A percentile compares a stretch with the other conserved stretches of the same genome.
Evolutionary conservation across 2,888 invertebrate genomes (phyloP).

Genomic region (Ichneumoninae sp.): DNA sequence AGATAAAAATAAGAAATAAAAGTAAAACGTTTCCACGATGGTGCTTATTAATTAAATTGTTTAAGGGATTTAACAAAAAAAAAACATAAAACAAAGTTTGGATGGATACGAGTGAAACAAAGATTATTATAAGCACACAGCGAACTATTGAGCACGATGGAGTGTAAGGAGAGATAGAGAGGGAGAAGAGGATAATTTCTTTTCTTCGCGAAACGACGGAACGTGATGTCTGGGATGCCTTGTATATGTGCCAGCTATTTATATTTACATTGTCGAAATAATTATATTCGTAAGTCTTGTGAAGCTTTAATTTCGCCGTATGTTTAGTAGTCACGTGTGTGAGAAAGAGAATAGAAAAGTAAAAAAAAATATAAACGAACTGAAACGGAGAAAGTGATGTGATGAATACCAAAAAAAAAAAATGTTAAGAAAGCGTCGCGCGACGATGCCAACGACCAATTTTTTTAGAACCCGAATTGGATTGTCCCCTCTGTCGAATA

Average conservation of each 20-base stretch:
- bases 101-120: slow-evolving; percentile 48
- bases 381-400: slow-evolving; percentile 54
- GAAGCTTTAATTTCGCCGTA: slow-evolving; percentile 75
- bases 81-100: slow-evolving; percentile 60
- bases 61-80: slow-evolving; percentile 62
- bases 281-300: slow-evolving; percentile 75
- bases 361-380: slow-evolving; percentile 45
- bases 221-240: slow-evolving; percentile 81
- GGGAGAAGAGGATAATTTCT: slow-evolving; percentile 38
- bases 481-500: slow-evolving; percentile 37
- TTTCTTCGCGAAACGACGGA: slow-evolving; percentile 67
- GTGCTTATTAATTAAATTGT: slow-evolving; percentile 71
- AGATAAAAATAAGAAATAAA: slow-evolving; percentile 61
- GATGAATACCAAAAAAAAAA: slow-evolving; percentile 35
- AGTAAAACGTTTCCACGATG: slow-evolving; percentile 66
- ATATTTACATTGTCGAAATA: slow-evolving; percentile 78
- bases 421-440: slow-evolving; percentile 52
- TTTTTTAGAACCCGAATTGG: slow-evolving; percentile 50
- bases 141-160: slow-evolving; percentile 45
- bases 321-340: slow-evolving; percentile 70
- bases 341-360: slow-evolving; percentile 38
- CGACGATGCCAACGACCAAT: slow-evolving; percentile 57
- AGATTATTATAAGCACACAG: slow-evolving; percentile 49
- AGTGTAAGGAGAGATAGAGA: slow-evolving; percentile 36
- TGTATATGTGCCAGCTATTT: slow-evolving; percentile 82